Conservation (phyloP, 2,113 vertebrate species). For the Erpornis zantholeuca region DNA sequence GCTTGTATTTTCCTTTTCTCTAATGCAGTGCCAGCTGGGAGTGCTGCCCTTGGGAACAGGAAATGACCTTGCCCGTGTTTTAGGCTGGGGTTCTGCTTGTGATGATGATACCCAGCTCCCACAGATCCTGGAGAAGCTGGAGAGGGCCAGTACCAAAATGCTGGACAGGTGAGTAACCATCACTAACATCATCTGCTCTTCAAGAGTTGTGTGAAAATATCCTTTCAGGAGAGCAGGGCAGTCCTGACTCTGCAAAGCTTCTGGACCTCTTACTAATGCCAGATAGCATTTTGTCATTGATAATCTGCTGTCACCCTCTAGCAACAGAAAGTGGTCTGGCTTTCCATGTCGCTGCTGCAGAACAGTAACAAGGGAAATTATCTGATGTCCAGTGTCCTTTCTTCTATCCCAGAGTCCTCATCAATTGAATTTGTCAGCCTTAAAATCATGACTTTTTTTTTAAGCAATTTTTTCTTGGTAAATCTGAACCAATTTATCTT, state of each 20-base stretch:
- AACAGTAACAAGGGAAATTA: not conserved
- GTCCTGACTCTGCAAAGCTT: not conserved
- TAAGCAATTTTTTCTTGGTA: not conserved
- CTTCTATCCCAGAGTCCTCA: not conserved
- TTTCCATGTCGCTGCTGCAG: not conserved
- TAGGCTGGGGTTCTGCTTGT: slow-evolving; percentile 96
- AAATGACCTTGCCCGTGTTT: slow-evolving; percentile 92
- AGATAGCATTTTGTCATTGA: not conserved
- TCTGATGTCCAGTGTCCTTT: not conserved
- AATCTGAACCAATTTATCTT: not conserved
- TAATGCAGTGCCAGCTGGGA: slow-evolving; percentile 88
- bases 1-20: not conserved
- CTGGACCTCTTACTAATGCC: not conserved
- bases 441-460: not conserved
- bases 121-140: slow-evolving; percentile 95
- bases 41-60: slow-evolving; percentile 95
- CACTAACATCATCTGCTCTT: not conserved
- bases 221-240: not conserved
- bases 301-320: not conserved
- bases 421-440: not conserved
- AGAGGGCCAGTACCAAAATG: slow-evolving; percentile 98
- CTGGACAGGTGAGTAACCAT: slow-evolving; percentile 83
- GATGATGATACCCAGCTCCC: slow-evolving; percentile 95
- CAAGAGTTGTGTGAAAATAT: not conserved
- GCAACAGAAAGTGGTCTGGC: not conserved